Evolutionary conservation across 1,140 invertebrate species (phyloP).

Genomic region (Mamestra configurata): DNA sequence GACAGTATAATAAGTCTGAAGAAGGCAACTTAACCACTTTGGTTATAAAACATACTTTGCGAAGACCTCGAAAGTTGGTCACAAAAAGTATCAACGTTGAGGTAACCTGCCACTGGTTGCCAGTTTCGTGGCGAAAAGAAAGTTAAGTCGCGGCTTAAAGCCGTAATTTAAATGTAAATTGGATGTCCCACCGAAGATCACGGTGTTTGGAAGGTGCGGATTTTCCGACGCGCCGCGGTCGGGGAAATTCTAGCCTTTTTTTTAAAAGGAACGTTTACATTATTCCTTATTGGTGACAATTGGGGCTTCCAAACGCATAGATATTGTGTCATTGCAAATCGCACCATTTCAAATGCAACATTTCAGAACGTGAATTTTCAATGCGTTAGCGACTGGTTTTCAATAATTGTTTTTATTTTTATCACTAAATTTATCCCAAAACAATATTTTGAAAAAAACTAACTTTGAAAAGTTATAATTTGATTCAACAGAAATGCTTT

Average conservation of each 20-base stretch:
- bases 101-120: constrained; percentile 1
- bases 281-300: background rate
- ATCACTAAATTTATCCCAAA: no score
- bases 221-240: constrained; percentile 21
- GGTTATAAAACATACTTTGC: constrained; percentile 46
- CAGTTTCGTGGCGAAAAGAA: constrained; percentile 28
- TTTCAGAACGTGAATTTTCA: no score
- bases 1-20: constrained; percentile 25
- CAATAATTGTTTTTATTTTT: no score
- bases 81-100: constrained; percentile 36
- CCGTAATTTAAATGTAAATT: constrained; percentile 48
- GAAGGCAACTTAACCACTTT: constrained; percentile 37
- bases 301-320: no score
- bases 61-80: constrained; percentile 17
- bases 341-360: no score
- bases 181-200: constrained; percentile 26
- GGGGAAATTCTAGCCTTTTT: constrained; percentile 4
- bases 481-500: no score
- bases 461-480: no score
- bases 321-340: no score
- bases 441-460: no score
- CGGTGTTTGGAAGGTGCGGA: constrained; percentile 17
- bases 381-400: no score
- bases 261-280: background rate
- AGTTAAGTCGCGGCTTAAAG: constrained; percentile 25